Percentiles rank a stretch among this genome's conserved stretches.
phyloP scores from a whole-genome alignment of 2,888 invertebrate species.

The Gryllus longicercus region DNA sequence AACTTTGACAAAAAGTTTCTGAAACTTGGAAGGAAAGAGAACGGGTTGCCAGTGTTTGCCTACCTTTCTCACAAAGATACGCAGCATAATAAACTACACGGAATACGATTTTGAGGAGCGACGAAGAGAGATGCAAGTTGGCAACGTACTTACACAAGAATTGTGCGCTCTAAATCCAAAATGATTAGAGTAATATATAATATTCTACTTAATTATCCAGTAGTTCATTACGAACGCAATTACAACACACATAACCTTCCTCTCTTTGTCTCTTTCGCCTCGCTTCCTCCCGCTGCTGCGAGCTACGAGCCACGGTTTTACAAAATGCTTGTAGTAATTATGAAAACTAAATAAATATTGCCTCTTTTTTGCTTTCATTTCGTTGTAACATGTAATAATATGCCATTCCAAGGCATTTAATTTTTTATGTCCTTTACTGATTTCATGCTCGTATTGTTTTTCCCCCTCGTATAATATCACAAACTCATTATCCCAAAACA shows the following conservation, averaged over 20 bases:
- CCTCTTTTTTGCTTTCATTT: conserved; percentile 11
- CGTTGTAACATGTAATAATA: conserved; percentile 17
- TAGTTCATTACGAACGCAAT: conserved; percentile 3
- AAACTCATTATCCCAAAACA: conserved; percentile 17
- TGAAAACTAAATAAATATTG: conserved; percentile 17
- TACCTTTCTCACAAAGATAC: conserved; percentile 17
- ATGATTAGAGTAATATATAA: conserved; percentile 2
- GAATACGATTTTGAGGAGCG: conserved; percentile 4
- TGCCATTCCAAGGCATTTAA: conserved; percentile 17
- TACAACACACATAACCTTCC: background rate
- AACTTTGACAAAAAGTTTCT: conserved; percentile 17
- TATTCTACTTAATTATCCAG: conserved; percentile 10
- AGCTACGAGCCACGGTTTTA: background rate
- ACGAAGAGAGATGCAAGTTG: background rate
- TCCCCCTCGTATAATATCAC: conserved; percentile 6
- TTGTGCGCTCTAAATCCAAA: background rate
- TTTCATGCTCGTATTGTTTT: conserved; percentile 11
- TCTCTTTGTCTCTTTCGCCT: background rate
- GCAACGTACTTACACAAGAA: conserved; percentile 6
- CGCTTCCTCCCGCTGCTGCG: background rate
- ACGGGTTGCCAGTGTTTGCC: background rate
- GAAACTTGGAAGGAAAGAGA: conserved; percentile 6
- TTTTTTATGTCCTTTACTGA: conserved; percentile 6
- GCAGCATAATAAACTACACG: conserved; percentile 8
- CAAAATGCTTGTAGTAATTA: conserved; percentile 2